These are phyloP conservation scores for Himalopsyche japonica DNA, from an alignment of 2,888 invertebrate species.

Conservation along the genomic window DNA sequence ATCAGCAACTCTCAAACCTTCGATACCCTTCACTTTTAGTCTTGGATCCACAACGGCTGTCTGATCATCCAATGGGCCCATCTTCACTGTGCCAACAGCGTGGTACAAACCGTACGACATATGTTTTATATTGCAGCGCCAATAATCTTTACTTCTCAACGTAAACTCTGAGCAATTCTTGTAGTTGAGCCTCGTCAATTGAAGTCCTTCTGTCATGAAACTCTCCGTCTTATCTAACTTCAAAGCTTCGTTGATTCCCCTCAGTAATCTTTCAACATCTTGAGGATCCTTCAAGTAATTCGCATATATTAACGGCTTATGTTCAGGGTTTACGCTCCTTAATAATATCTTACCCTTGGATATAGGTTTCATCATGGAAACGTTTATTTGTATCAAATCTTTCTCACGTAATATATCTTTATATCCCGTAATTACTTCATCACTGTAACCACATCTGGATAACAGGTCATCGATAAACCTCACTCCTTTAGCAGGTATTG, in stretches of 20 bases:
- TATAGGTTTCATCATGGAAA: slow-evolving; percentile 58
- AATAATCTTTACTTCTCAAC: slow-evolving; percentile 55
- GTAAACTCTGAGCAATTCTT: slow-evolving; percentile 31
- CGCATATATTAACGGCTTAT: slow-evolving; percentile 61
- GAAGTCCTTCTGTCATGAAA: slow-evolving; percentile 18
- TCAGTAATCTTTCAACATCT: slow-evolving; percentile 54
- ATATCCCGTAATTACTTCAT: slow-evolving; percentile 43
- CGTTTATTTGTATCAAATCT: slow-evolving; percentile 49
- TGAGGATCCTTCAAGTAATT: slow-evolving; percentile 60
- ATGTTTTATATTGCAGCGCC: slow-evolving; percentile 52
- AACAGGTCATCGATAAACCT: slow-evolving; percentile 22
- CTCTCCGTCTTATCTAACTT: slow-evolving; percentile 43
- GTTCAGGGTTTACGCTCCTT: slow-evolving; percentile 66
- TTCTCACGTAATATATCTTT: slow-evolving; percentile 43
- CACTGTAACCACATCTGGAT: slow-evolving; percentile 7
- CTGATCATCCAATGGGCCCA: slow-evolving; percentile 57
- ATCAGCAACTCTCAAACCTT: slow-evolving; percentile 64
- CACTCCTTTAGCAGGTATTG: slow-evolving; percentile 45
- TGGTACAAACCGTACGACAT: slow-evolving; percentile 63
- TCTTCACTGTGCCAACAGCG: slow-evolving; percentile 67
- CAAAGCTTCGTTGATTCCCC: slow-evolving; percentile 46
- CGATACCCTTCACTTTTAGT: slow-evolving; percentile 58
- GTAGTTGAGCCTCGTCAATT: slow-evolving; percentile 17
- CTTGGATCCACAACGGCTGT: slow-evolving; percentile 62
- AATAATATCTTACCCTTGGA: slow-evolving; percentile 71